phyloP scores from a whole-genome alignment of 2,113 vertebrate genomes.

The Phaethon lepturus region DNA sequence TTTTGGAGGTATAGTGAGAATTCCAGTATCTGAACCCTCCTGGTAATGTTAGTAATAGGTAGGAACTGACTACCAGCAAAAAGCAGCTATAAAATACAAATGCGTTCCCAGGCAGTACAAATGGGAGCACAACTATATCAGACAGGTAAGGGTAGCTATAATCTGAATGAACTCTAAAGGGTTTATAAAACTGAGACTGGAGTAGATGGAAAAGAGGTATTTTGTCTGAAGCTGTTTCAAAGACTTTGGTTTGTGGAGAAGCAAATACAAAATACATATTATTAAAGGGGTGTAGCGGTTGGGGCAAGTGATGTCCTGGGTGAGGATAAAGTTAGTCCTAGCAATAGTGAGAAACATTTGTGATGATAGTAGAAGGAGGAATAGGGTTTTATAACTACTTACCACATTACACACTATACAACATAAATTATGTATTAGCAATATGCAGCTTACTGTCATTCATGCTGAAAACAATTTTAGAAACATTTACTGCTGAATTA shows the following conservation, averaged over 20 bases:
- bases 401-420: not conserved
- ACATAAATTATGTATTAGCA: constrained; percentile 1
- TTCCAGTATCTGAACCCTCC: not conserved
- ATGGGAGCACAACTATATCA: not conserved
- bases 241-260: not conserved
- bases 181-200: not conserved
- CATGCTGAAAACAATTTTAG: constrained; percentile 19
- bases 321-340: not conserved
- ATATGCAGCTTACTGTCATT: not conserved
- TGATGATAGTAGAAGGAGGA: not conserved
- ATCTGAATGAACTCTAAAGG: not conserved
- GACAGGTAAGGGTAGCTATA: not conserved
- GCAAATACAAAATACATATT: not conserved
- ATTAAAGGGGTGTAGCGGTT: not conserved
- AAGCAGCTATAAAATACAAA: not conserved
- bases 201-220: not conserved
- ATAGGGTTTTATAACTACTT: not conserved
- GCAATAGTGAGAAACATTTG: not conserved
- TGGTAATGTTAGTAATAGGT: not conserved
- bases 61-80: not conserved
- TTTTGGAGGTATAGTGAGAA: not conserved
- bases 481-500: constrained; percentile 49
- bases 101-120: not conserved
- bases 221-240: not conserved
- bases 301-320: not conserved